These are phyloP conservation scores for Netta rufina DNA, from an alignment of 2,797 vertebrate genomes.

Conservation along the genomic window DNA sequence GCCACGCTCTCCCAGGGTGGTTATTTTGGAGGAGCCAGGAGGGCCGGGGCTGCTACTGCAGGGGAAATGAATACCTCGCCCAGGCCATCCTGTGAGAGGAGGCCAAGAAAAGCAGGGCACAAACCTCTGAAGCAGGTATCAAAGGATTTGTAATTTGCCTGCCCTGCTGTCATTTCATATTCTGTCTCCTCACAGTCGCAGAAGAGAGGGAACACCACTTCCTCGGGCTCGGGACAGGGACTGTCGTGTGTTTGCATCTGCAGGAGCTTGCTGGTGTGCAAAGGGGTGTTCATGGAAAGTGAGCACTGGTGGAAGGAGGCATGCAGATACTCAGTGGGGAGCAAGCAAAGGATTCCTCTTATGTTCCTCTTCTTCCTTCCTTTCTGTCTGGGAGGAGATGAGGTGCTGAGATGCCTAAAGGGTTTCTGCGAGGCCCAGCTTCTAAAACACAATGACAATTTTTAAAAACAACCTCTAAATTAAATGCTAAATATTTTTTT, in stretches of 20 bases:
- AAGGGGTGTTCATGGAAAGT: not conserved
- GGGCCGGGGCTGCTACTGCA: not conserved
- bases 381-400: not conserved
- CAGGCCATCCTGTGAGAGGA: not conserved
- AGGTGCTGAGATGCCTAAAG: not conserved
- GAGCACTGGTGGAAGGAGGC: not conserved
- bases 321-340: rapidly evolving
- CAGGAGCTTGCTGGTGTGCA: not conserved
- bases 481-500: not conserved
- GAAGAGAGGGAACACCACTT: not conserved
- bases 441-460: not conserved
- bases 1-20: not conserved
- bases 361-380: not conserved
- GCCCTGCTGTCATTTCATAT: not conserved
- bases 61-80: not conserved
- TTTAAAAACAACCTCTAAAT: not conserved
- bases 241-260: rapidly evolving
- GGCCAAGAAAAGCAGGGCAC: not conserved
- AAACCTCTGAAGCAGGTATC: not conserved
- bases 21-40: not conserved
- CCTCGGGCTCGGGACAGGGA: not conserved
- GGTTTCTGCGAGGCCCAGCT: not conserved
- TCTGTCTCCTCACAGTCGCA: not conserved
- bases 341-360: not conserved
- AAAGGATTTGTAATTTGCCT: not conserved